These are phyloP conservation scores for Merluccius polli DNA, from an alignment of 2,797 vertebrate species.

Conservation along the genomic window DNA sequence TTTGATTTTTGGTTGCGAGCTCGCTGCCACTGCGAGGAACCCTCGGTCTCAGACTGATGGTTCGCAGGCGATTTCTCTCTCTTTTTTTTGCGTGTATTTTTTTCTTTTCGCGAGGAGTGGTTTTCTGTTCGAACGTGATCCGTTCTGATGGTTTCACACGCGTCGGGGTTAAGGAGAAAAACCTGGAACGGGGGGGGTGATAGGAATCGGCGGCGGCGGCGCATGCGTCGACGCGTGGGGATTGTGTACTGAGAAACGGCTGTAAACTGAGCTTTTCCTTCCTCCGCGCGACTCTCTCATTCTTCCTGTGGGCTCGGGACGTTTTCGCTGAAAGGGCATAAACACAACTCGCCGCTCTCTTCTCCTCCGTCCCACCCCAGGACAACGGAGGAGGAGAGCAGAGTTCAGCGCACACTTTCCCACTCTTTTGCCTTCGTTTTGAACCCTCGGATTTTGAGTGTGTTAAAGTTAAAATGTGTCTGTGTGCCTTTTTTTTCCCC, in stretches of 20 bases:
- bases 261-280: slow-evolving; percentile 64
- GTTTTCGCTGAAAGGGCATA: slow-evolving; percentile 61
- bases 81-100: not conserved
- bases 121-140: slow-evolving; percentile 44
- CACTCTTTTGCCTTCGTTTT: not conserved
- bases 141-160: slow-evolving; percentile 46
- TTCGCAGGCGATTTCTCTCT: slow-evolving; percentile 34
- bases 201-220: slow-evolving; percentile 37
- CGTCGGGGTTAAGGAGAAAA: slow-evolving; percentile 29
- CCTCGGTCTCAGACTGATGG: slow-evolving; percentile 44
- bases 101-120: slow-evolving; percentile 9
- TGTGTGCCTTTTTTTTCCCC: not conserved
- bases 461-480: slow-evolving; percentile 15
- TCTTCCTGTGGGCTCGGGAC: slow-evolving; percentile 50
- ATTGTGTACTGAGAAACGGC: slow-evolving; percentile 44
- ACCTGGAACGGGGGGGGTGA: slow-evolving; percentile 17
- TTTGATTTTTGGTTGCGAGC: slow-evolving; percentile 45
- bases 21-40: slow-evolving; percentile 47
- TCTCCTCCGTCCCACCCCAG: slow-evolving; percentile 58
- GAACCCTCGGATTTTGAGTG: not conserved
- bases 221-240: slow-evolving; percentile 37
- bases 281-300: slow-evolving; percentile 41
- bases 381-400: slow-evolving; percentile 49
- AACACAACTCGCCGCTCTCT: slow-evolving; percentile 61
- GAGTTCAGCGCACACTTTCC: slow-evolving; percentile 10